A percentile compares a stretch with the other conserved stretches of the same genome.
phyloP scores from a whole-genome alignment of 2,888 invertebrate species.

The Parnassius orleans region DNA sequence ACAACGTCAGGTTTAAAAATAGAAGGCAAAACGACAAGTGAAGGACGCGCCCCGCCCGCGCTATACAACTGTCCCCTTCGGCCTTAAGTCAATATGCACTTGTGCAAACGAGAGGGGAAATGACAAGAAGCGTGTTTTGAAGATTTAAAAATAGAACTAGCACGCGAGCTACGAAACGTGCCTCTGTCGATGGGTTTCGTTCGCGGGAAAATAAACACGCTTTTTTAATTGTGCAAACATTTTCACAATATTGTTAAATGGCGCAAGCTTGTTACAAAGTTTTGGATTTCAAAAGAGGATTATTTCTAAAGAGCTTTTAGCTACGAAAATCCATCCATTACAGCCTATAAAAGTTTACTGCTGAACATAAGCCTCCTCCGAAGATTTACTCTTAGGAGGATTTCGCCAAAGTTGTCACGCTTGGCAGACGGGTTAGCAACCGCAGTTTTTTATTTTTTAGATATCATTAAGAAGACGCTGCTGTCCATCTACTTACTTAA shows the following conservation, averaged over 20 bases:
- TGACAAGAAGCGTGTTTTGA: conserved; percentile 52
- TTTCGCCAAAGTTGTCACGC: too few species aligned
- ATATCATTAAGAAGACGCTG: too few species aligned
- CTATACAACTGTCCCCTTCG: conserved; percentile 41
- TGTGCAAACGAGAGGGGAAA: conserved; percentile 41
- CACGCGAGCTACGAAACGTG: conserved; percentile 63
- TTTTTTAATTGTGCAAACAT: neutral
- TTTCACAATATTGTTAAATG: neutral
- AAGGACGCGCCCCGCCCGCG: conserved; percentile 61
- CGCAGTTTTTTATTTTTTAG: too few species aligned
- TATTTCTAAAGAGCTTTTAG: too few species aligned
- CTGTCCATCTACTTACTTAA: too few species aligned
- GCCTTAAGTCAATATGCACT: conserved; percentile 29
- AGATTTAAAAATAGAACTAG: conserved; percentile 64
- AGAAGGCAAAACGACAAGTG: conserved; percentile 56
- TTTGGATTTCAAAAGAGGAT: neutral
- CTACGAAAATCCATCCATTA: too few species aligned
- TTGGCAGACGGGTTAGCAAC: too few species aligned
- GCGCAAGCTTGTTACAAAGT: neutral
- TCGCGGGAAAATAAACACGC: conserved; percentile 17
- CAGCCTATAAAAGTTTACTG: too few species aligned
- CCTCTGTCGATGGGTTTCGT: conserved; percentile 41
- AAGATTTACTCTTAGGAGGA: too few species aligned
- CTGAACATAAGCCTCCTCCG: too few species aligned
- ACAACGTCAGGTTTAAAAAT: conserved; percentile 42